Evolutionary conservation across 2,113 vertebrate species (phyloP).

Genomic region (Caloenas nicobarica): DNA sequence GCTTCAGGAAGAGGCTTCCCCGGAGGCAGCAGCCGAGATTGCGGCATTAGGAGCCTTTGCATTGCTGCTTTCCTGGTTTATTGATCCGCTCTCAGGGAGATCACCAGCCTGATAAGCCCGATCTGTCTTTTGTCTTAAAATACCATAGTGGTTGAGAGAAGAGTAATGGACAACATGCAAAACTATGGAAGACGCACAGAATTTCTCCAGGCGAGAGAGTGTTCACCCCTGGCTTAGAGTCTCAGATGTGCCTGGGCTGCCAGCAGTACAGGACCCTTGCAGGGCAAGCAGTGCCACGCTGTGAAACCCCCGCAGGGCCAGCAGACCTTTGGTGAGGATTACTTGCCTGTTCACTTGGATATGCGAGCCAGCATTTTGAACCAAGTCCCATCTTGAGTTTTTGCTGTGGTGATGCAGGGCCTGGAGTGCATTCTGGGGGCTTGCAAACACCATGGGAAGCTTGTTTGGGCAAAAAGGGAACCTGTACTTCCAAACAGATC

Average conservation of each 20-base stretch:
- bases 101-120: background rate
- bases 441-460: background rate
- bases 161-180: background rate
- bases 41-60: background rate
- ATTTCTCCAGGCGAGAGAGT: background rate
- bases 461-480: background rate
- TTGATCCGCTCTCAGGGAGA: background rate
- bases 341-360: background rate
- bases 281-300: background rate
- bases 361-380: background rate
- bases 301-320: background rate
- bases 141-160: background rate
- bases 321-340: background rate
- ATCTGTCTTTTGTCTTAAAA: background rate
- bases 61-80: background rate
- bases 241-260: background rate
- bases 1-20: background rate
- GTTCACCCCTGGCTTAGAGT: background rate
- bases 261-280: background rate
- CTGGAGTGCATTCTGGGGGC: background rate
- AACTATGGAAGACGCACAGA: background rate
- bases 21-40: background rate
- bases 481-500: background rate
- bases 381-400: background rate
- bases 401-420: background rate